These are phyloP conservation scores for Acheta domesticus DNA, from an alignment of 2,888 invertebrate genomes.

Conservation along the genomic window DNA sequence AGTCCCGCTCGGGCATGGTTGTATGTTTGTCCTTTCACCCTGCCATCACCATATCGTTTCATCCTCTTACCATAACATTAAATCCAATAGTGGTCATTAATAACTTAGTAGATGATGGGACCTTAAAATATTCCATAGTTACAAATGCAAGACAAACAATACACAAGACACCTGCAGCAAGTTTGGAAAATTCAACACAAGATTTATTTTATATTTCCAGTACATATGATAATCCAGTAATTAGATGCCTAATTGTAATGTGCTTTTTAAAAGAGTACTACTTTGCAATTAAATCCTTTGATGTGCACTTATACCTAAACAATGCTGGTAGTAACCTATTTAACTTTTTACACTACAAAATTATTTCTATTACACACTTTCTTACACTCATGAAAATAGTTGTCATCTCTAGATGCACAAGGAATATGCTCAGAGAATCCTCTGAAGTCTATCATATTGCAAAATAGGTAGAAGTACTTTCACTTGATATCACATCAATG, in stretches of 20 bases:
- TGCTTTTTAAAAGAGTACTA: slow-evolving; percentile 7
- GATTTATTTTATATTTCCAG: slow-evolving; percentile 1
- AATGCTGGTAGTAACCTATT: background rate
- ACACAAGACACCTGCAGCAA: background rate
- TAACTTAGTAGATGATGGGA: no score
- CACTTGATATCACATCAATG: slow-evolving; percentile 6
- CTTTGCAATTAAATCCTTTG: background rate
- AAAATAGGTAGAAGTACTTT: slow-evolving; percentile 6
- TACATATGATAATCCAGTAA: slow-evolving; percentile 10
- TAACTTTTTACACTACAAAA: background rate
- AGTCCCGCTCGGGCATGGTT: no score
- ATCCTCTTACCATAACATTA: no score
- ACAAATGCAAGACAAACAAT: no score
- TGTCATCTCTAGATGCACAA: background rate
- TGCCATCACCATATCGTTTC: no score
- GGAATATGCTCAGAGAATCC: background rate
- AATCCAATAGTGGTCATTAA: no score
- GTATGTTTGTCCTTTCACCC: no score
- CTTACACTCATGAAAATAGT: slow-evolving; percentile 18
- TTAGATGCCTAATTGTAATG: background rate
- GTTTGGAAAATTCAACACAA: background rate
- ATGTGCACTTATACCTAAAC: slow-evolving; percentile 3
- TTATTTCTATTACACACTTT: slow-evolving; percentile 10
- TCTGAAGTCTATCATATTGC: background rate
- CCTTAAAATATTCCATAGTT: no score